A percentile compares a stretch with the other conserved stretches of the same genome.
phyloP scores from a whole-genome alignment of 2,888 invertebrate genomes.

The Eupithecia pulchellata region DNA sequence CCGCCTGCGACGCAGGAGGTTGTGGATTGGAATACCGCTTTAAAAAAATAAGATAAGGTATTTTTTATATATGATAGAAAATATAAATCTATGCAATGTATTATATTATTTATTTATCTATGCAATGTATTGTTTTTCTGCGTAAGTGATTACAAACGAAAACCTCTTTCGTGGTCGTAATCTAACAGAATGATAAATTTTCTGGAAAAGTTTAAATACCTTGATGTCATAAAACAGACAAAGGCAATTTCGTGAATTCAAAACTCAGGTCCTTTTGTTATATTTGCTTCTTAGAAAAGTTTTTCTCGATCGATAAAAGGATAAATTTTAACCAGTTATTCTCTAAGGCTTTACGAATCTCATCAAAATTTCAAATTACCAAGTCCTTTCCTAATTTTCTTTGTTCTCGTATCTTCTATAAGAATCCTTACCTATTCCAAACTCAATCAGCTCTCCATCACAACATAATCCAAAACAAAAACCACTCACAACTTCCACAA shows the following conservation, averaged over 20 bases:
- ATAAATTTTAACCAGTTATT: background rate
- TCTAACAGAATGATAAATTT: background rate
- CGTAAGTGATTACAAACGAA: background rate
- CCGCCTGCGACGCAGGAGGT: too few relatives aligned
- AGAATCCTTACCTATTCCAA: slow-evolving; percentile 26
- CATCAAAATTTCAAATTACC: background rate
- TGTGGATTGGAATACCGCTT: too few relatives aligned
- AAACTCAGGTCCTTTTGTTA: background rate
- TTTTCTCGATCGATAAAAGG: background rate
- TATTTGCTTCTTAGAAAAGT: background rate
- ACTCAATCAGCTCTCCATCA: slow-evolving; percentile 28
- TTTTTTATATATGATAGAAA: too few relatives aligned
- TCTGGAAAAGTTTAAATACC: background rate
- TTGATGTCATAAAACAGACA: background rate
- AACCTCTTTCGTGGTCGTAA: background rate
- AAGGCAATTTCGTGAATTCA: background rate
- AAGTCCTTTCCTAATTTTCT: background rate
- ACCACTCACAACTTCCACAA: slow-evolving; percentile 25
- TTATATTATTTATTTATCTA: too few relatives aligned
- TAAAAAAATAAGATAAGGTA: too few relatives aligned
- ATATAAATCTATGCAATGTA: too few relatives aligned
- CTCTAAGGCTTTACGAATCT: background rate
- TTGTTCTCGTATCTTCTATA: background rate
- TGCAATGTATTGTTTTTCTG: too few relatives aligned
- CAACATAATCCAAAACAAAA: slow-evolving; percentile 31